These are phyloP conservation scores for Vanacampus margaritifer DNA, from an alignment of 2,113 vertebrate genomes.

Conservation along the genomic window DNA sequence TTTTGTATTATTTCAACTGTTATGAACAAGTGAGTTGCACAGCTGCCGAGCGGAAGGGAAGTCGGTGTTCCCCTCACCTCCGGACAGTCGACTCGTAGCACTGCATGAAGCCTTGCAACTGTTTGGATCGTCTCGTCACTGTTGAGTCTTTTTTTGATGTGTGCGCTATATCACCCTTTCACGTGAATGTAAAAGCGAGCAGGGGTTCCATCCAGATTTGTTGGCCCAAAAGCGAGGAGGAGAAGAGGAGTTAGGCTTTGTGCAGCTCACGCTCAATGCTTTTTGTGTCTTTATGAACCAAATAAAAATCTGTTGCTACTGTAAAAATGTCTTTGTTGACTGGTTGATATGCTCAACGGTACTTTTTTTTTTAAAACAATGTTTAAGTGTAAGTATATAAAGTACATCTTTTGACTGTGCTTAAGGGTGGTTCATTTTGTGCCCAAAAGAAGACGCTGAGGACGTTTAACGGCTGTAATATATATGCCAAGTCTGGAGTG, in stretches of 20 bases:
- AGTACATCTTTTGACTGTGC: too few species aligned
- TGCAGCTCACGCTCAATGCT: constrained; percentile 10
- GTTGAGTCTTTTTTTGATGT: constrained; percentile 37
- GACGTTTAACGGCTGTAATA: too few species aligned
- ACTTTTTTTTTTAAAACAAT: not conserved
- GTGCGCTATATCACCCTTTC: constrained; percentile 36
- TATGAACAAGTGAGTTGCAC: constrained; percentile 6
- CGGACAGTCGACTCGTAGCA: constrained; percentile 52
- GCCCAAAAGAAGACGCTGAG: too few species aligned
- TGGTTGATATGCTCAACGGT: not conserved
- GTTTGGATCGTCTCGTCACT: constrained; percentile 47
- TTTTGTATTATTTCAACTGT: constrained; percentile 7
- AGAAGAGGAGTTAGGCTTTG: constrained; percentile 12
- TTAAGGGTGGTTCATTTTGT: too few species aligned
- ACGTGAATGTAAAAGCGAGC: constrained; percentile 63
- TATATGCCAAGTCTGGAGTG: too few species aligned
- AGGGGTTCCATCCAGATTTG: constrained; percentile 60
- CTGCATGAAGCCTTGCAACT: constrained; percentile 65
- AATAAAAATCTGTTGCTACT: constrained; percentile 59
- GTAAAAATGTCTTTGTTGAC: constrained; percentile 50
- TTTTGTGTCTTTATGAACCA: constrained; percentile 58
- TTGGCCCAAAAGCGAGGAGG: not conserved
- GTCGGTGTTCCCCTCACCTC: not conserved
- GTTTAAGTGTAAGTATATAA: too few species aligned
- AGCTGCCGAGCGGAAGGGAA: not conserved